Percentiles rank a stretch among this genome's conserved stretches.
These are phyloP conservation scores for Heliconius ethilla DNA, from an alignment of 2,888 invertebrate genomes.

Conservation along the genomic window DNA sequence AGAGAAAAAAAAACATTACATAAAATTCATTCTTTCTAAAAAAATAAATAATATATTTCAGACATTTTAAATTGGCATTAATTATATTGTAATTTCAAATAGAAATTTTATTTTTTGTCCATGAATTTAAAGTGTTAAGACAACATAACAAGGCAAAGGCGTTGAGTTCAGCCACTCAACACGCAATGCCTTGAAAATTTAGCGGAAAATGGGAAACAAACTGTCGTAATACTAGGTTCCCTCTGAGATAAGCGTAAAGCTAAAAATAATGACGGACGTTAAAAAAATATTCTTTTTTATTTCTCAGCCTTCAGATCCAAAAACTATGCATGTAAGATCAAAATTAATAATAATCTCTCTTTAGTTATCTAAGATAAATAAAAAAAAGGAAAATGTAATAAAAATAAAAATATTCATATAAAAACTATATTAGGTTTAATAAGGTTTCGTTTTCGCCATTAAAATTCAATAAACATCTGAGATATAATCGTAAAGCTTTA, in stretches of 20 bases:
- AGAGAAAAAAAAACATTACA: not conserved
- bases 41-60: no score
- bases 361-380: not conserved
- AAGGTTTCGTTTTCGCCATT: constrained; percentile 3
- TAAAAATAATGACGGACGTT: no score
- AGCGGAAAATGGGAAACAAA: not conserved
- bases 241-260: not conserved
- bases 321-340: not conserved
- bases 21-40: no score
- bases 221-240: not conserved
- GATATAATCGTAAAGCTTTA: constrained; percentile 11
- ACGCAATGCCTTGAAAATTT: not conserved
- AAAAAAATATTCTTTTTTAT: no score
- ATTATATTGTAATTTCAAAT: not conserved
- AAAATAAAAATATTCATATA: not conserved
- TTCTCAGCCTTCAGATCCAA: no score
- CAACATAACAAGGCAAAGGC: no score
- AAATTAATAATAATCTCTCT: not conserved
- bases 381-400: not conserved
- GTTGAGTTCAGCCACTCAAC: no score
- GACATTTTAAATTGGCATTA: no score
- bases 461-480: constrained; percentile 8
- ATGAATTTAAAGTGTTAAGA: no score
- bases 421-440: not conserved
- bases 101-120: no score